Conservation (phyloP, 2,113 vertebrate species). For the Osmerus mordax region DNA sequence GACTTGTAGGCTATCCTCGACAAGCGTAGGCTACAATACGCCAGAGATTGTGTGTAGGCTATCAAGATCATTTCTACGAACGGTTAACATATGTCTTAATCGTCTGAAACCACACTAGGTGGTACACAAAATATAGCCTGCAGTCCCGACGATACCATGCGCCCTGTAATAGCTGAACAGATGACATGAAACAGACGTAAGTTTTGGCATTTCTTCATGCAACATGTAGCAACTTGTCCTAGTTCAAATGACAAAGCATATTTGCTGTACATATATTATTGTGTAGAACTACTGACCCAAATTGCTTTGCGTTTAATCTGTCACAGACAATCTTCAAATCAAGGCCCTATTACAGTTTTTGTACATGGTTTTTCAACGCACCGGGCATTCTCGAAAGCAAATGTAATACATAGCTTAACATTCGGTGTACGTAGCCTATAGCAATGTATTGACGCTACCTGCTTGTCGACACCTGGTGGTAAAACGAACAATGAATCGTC, state of each 20-base stretch:
- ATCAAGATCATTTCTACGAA: neutral
- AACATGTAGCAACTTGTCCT: conserved; percentile 18
- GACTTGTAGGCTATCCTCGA: neutral
- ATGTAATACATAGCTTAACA: no score
- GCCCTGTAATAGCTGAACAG: conserved; percentile 1
- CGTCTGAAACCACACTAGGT: conserved; percentile 4
- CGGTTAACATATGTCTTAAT: neutral
- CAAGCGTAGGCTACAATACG: neutral
- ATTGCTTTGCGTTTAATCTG: no score
- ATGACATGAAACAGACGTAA: conserved; percentile 25
- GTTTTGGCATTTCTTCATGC: conserved; percentile 8
- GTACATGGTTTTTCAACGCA: no score
- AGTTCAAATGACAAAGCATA: conserved; percentile 1
- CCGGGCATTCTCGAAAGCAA: no score
- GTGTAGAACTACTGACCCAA: neutral
- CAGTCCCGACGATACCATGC: neutral
- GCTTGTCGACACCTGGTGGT: no score
- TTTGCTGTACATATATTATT: neutral
- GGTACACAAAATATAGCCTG: conserved; percentile 5
- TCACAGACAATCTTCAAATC: no score
- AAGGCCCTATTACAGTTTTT: no score
- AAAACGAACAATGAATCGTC: no score
- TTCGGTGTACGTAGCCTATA: no score
- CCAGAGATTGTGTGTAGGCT: neutral
- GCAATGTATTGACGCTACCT: no score